phyloP scores from a whole-genome alignment of 2,888 invertebrate species.

The Pachymerium ferrugineum region DNA sequence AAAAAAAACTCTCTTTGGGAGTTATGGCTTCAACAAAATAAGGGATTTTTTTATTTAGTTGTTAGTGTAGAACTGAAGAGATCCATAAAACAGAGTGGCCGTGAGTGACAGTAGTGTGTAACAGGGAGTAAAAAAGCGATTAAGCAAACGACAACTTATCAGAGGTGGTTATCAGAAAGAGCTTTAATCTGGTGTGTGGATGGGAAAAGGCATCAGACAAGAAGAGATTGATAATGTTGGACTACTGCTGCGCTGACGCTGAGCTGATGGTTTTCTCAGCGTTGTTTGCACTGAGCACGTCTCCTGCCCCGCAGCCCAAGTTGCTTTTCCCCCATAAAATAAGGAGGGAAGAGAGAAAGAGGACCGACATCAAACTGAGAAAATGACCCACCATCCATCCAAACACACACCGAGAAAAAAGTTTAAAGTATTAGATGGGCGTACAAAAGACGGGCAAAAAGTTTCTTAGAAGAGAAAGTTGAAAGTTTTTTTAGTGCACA shows the following conservation, averaged over 20 bases:
- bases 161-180: slow-evolving; percentile 2
- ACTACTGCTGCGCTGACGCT: slow-evolving; percentile 3
- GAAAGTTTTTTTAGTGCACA: too few relatives aligned
- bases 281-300: slow-evolving; percentile 13
- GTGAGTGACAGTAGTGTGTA: background rate
- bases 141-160: slow-evolving; percentile 19
- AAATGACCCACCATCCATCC: slow-evolving; percentile 14
- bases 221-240: slow-evolving; percentile 6
- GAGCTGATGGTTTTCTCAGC: slow-evolving; percentile 14
- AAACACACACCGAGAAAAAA: background rate
- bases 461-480: background rate
- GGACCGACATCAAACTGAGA: slow-evolving; percentile 5
- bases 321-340: slow-evolving; percentile 10
- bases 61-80: slow-evolving; percentile 2
- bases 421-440: slow-evolving; percentile 18
- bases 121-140: slow-evolving; percentile 15
- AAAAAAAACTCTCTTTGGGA: slow-evolving; percentile 9
- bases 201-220: slow-evolving; percentile 17
- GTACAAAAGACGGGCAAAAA: background rate
- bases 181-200: slow-evolving; percentile 10
- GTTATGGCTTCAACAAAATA: slow-evolving; percentile 6
- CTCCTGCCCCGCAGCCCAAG: slow-evolving; percentile 7
- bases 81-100: background rate
- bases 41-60: background rate
- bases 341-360: background rate